Evolutionary conservation across 2,888 invertebrate genomes (phyloP).

Genomic region (Drosophila nr. perissopoda): DNA sequence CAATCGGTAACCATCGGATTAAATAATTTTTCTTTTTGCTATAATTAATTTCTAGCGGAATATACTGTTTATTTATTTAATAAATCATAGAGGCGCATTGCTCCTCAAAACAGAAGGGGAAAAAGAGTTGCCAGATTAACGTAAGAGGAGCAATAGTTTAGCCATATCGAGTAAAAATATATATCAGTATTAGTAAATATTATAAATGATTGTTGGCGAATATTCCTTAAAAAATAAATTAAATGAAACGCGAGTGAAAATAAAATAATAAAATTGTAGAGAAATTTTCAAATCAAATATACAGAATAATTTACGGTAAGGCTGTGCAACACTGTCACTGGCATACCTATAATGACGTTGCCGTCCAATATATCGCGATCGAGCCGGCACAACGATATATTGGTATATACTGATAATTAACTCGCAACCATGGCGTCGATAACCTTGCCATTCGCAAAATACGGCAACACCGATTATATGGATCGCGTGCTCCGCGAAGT

Average conservation of each 20-base stretch:
- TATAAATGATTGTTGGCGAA: neutral
- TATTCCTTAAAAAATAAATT: neutral
- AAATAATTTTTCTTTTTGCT: too few species aligned
- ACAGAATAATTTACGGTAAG: neutral
- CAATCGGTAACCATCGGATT: neutral
- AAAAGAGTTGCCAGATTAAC: neutral
- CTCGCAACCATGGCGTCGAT: conserved; percentile 86
- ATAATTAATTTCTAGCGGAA: too few species aligned
- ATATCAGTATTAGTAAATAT: neutral
- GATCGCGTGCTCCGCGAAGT: conserved; percentile 97
- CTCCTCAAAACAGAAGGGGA: neutral
- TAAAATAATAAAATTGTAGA: too few species aligned
- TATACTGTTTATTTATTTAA: too few species aligned
- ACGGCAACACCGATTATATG: conserved; percentile 91
- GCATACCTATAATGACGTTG: neutral
- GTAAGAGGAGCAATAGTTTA: neutral
- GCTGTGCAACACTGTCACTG: neutral
- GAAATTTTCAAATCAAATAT: neutral
- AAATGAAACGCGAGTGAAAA: neutral
- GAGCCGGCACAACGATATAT: too few species aligned
- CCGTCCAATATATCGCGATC: too few species aligned
- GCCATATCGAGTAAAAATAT: neutral
- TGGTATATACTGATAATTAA: too few species aligned
- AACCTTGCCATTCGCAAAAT: conserved; percentile 95
- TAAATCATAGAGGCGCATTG: too few species aligned